phyloP scores from a whole-genome alignment of 1,140 invertebrate species.

The Acromyrmex charruanus region DNA sequence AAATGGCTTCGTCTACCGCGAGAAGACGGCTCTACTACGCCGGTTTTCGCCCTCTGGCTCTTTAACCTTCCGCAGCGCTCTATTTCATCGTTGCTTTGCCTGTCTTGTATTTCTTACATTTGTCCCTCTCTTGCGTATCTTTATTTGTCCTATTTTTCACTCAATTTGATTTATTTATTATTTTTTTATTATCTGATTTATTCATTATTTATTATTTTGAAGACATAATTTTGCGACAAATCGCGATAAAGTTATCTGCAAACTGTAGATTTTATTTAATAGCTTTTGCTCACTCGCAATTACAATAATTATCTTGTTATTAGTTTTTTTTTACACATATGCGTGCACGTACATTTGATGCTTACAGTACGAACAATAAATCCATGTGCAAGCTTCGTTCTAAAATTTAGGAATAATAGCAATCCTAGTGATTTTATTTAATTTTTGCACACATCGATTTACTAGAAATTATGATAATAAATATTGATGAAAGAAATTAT shows the following conservation, averaged over 20 bases:
- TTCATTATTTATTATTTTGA: background rate
- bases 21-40: constrained; percentile 41
- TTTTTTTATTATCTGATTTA: constrained; percentile 11
- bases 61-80: constrained; percentile 37
- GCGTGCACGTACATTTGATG: background rate
- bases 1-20: constrained; percentile 84
- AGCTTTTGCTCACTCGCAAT: background rate
- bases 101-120: constrained; percentile 33
- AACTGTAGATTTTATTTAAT: background rate
- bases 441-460: background rate
- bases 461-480: background rate
- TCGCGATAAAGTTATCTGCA: background rate
- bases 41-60: constrained; percentile 54
- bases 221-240: background rate
- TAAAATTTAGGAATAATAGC: background rate
- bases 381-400: background rate
- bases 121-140: background rate
- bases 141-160: background rate
- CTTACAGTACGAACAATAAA: background rate
- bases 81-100: constrained; percentile 43
- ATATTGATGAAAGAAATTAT: background rate
- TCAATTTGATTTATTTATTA: background rate
- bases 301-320: background rate
- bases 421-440: background rate
- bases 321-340: background rate